These are phyloP conservation scores for Acrocera orbiculus DNA, from an alignment of 2,888 invertebrate species.

Conservation along the genomic window DNA sequence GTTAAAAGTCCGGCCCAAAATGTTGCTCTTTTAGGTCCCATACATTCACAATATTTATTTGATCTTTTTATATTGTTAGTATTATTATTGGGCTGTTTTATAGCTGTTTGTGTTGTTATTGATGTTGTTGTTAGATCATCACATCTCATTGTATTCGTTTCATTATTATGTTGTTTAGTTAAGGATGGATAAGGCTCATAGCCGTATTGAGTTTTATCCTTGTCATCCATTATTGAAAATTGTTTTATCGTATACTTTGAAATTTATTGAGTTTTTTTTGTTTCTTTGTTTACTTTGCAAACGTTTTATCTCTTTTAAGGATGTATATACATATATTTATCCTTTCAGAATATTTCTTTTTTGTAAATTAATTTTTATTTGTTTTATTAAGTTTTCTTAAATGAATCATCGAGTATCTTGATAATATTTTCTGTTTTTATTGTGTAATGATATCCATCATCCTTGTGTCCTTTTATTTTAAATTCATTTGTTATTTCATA, in stretches of 20 bases:
- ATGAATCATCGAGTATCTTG: too few species aligned
- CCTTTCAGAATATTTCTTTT: too few species aligned
- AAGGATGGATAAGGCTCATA: slow-evolving; percentile 30
- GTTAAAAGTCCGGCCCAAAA: slow-evolving; percentile 52
- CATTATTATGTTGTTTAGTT: slow-evolving; percentile 13
- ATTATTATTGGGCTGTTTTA: not conserved
- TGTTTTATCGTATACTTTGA: not conserved
- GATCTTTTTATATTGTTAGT: too few species aligned
- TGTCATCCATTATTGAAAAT: slow-evolving; percentile 14
- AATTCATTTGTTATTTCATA: too few species aligned
- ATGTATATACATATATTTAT: too few species aligned
- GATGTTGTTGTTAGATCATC: slow-evolving; percentile 6
- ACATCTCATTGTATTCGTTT: slow-evolving; percentile 20
- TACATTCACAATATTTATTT: slow-evolving; percentile 16
- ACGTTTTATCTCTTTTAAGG: too few species aligned
- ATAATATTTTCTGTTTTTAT: too few species aligned
- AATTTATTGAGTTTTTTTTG: not conserved
- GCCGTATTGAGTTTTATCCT: slow-evolving; percentile 26
- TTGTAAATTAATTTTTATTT: too few species aligned
- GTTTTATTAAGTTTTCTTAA: too few species aligned
- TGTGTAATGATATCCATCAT: too few species aligned
- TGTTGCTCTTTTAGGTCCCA: slow-evolving; percentile 20
- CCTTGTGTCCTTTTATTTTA: too few species aligned
- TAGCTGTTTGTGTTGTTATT: not conserved
- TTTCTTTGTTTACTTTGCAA: too few species aligned